phyloP scores from a whole-genome alignment of 2,888 invertebrate species.

The Drosophila hawaiiensis region DNA sequence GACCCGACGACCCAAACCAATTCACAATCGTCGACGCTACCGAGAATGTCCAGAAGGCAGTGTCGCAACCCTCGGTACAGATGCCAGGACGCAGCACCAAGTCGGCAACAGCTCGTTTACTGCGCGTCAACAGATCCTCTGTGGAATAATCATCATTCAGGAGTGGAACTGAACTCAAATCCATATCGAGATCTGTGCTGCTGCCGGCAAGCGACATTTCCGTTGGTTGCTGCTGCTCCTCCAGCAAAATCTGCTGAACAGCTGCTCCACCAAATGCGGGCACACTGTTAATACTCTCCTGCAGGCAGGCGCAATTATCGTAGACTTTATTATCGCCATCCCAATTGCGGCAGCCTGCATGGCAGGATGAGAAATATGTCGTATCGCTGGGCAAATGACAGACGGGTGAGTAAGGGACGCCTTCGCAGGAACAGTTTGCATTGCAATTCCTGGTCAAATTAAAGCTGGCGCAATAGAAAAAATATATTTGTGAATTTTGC shows the following conservation, averaged over 20 bases:
- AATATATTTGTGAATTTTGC: neutral
- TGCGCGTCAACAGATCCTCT: constrained; percentile 43
- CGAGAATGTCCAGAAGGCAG: constrained; percentile 86
- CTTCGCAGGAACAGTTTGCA: constrained; percentile 87
- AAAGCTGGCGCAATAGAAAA: constrained; percentile 82
- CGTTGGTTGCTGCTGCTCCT: constrained; percentile 7
- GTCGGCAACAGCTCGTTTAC: constrained; percentile 37
- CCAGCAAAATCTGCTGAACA: constrained; percentile 27
- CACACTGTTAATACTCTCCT: constrained; percentile 2
- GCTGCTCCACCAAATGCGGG: constrained; percentile 14
- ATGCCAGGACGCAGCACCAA: constrained; percentile 84
- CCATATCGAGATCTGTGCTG: constrained; percentile 20
- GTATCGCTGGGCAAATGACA: constrained; percentile 87
- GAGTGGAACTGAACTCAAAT: constrained; percentile 26
- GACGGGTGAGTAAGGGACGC: constrained; percentile 88
- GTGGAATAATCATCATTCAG: constrained; percentile 43
- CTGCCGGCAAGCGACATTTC: constrained; percentile 9
- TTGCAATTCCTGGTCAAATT: constrained; percentile 87
- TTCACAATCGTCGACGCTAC: constrained; percentile 87
- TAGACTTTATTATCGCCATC: constrained; percentile 62
- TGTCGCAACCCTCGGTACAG: constrained; percentile 86
- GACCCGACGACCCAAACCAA: constrained; percentile 88
- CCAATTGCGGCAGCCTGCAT: constrained; percentile 88
- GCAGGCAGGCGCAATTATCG: constrained; percentile 56
- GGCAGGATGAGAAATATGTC: constrained; percentile 90